Conservation (phyloP, 2,888 invertebrate species). For the Sphinx pinastri region DNA sequence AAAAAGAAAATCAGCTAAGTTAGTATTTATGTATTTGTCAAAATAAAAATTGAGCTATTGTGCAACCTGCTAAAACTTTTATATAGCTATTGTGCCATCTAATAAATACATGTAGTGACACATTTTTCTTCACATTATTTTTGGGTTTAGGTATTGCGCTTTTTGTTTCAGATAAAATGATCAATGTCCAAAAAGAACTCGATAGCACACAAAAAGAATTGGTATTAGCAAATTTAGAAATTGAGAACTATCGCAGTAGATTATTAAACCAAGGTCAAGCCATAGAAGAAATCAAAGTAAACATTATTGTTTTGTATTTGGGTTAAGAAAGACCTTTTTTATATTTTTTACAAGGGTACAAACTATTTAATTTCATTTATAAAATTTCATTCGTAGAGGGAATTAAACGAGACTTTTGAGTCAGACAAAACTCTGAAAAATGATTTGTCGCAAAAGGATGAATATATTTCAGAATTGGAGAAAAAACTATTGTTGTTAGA, state of each 20-base stretch:
- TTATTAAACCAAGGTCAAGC: conserved; percentile 50
- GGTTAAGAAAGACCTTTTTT: no score
- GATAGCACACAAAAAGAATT: conserved; percentile 52
- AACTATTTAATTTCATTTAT: neutral
- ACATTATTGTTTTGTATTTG: neutral
- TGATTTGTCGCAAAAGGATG: conserved; percentile 56
- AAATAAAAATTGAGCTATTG: neutral
- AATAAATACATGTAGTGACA: no score
- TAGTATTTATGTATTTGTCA: conserved; percentile 27
- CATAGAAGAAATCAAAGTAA: conserved; percentile 62
- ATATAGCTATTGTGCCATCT: no score
- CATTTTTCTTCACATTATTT: no score
- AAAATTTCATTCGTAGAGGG: conserved; percentile 47
- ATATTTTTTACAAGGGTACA: neutral
- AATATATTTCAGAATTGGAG: conserved; percentile 60
- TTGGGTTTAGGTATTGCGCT: no score
- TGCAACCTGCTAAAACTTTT: neutral
- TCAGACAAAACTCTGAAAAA: conserved; percentile 51
- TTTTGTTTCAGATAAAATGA: conserved; percentile 42
- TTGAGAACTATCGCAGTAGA: conserved; percentile 51
- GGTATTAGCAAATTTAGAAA: conserved; percentile 49
- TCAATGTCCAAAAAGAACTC: conserved; percentile 45
- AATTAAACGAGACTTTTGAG: conserved; percentile 50
- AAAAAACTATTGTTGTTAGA: conserved; percentile 53
- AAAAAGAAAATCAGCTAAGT: conserved; percentile 51